Conservation (phyloP, 2,797 vertebrate species). For the Malurus leucopterus region DNA sequence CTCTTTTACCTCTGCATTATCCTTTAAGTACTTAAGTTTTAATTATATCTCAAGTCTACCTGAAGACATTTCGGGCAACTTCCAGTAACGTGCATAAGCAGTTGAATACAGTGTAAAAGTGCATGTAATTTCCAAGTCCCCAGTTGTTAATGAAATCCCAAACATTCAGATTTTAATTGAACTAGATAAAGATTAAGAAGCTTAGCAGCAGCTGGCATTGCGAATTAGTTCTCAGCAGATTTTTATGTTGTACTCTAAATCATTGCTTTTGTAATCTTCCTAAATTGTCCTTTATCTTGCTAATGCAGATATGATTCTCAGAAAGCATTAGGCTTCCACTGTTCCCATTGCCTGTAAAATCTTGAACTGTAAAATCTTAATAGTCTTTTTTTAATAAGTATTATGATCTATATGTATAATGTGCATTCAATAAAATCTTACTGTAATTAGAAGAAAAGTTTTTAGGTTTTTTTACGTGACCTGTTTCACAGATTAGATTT, state of each 20-base stretch:
- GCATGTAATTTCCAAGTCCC: constrained; percentile 72
- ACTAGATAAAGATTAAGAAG: constrained; percentile 83
- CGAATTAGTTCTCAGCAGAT: constrained; percentile 74
- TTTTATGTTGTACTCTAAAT: constrained; percentile 75
- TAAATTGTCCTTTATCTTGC: constrained; percentile 82
- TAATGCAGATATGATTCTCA: constrained; percentile 75
- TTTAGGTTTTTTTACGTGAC: constrained; percentile 54
- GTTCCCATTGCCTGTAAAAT: constrained; percentile 67
- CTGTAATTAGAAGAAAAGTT: constrained; percentile 72
- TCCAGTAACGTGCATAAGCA: constrained; percentile 40
- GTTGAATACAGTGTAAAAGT: constrained; percentile 43
- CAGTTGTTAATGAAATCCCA: constrained; percentile 80
- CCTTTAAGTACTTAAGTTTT: constrained; percentile 64
- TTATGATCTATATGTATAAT: constrained; percentile 70
- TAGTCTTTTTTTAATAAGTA: constrained; percentile 71
- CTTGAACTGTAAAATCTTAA: constrained; percentile 75
- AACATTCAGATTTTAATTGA: constrained; percentile 84
- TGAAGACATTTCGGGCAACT: constrained; percentile 57
- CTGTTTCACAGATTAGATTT: constrained; percentile 64
- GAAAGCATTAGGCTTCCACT: constrained; percentile 60
- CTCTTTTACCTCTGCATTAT: constrained; percentile 40
- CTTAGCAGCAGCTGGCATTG: constrained; percentile 78
- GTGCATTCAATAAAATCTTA: constrained; percentile 70
- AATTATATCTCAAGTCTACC: constrained; percentile 67
- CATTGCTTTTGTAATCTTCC: constrained; percentile 77